These are phyloP conservation scores for Platygyra sinensis DNA, from an alignment of 64 coral and sea anemone species.

Conservation along the genomic window DNA sequence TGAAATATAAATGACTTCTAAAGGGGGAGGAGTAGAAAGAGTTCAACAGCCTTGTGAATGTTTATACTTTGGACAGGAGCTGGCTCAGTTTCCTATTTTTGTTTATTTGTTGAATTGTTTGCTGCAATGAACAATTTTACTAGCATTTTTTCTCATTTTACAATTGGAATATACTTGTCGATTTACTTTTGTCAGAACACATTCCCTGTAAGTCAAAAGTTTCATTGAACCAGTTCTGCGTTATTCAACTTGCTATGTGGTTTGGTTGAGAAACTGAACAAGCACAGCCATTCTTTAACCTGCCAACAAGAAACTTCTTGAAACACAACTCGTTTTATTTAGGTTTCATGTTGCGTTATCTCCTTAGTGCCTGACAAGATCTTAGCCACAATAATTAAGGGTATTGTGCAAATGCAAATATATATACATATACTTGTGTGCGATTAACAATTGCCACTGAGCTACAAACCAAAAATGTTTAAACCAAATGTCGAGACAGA, in stretches of 20 bases:
- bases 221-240: neutral
- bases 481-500: neutral
- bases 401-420: slow-evolving; percentile 22
- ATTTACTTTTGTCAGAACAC: neutral
- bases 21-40: slow-evolving; percentile 1
- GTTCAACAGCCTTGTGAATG: neutral
- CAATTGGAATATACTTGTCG: too few relatives aligned
- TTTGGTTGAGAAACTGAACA: neutral
- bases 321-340: neutral
- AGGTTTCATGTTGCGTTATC: neutral
- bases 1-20: slow-evolving; percentile 1
- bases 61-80: too few relatives aligned
- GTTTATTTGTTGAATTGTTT: slow-evolving; percentile 3
- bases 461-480: neutral
- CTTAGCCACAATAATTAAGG: slow-evolving; percentile 8
- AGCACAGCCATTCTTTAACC: neutral
- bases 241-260: neutral
- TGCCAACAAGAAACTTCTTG: neutral
- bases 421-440: neutral
- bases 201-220: neutral
- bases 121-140: too few relatives aligned
- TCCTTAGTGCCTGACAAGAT: neutral
- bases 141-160: too few relatives aligned
- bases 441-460: slow-evolving; percentile 8
- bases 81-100: neutral